Evolutionary conservation across 2,113 vertebrate species (phyloP).

Genomic region (Bungarus multicinctus): DNA sequence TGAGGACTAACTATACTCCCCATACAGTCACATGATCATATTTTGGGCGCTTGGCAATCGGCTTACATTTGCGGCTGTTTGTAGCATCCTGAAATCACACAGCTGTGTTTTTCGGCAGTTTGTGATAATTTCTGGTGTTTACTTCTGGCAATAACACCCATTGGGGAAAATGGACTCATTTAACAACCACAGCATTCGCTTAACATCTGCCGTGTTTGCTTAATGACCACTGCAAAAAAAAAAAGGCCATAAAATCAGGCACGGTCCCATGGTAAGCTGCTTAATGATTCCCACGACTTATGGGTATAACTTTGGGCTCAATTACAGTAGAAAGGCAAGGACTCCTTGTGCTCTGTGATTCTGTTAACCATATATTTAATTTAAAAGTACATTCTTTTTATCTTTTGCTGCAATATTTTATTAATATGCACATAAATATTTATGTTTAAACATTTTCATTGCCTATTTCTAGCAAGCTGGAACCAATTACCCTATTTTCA

Average conservation of each 20-base stretch:
- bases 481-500: background rate
- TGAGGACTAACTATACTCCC: background rate
- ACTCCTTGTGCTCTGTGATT: background rate
- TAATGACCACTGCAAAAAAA: background rate
- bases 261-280: background rate
- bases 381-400: background rate
- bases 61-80: background rate
- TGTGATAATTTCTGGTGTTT: background rate
- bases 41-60: background rate
- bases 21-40: background rate
- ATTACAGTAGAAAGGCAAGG: background rate
- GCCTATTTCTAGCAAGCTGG: background rate
- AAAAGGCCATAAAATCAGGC: background rate
- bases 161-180: background rate
- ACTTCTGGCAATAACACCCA: background rate
- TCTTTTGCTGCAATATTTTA: background rate
- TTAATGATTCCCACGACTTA: background rate
- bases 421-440: background rate
- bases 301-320: background rate
- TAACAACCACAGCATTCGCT: background rate
- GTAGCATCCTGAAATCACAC: background rate
- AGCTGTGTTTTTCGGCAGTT: background rate
- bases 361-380: background rate
- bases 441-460: background rate
- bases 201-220: background rate